Conservation (phyloP, 2,888 invertebrate species). For the Fragum sueziense region DNA sequence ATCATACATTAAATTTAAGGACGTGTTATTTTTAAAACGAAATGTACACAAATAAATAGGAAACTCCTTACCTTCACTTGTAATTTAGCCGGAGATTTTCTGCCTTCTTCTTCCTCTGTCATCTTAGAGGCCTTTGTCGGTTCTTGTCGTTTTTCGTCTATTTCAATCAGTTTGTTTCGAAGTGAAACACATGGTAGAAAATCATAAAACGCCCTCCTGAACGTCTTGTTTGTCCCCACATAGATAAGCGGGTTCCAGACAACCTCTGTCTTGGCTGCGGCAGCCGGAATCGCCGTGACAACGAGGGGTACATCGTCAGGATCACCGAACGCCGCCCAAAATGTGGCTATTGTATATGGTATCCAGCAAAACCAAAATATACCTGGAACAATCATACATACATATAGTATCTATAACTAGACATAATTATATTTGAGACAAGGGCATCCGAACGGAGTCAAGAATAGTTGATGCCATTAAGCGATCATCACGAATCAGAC, state of each 20-base stretch:
- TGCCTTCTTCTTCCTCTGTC: not conserved
- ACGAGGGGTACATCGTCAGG: constrained; percentile 57
- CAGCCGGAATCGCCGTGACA: constrained; percentile 65
- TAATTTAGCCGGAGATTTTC: not conserved
- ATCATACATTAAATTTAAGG: no score
- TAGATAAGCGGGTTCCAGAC: constrained; percentile 77
- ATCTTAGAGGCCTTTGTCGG: not conserved
- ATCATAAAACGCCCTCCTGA: constrained; percentile 65
- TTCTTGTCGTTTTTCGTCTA: not conserved
- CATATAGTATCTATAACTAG: no score
- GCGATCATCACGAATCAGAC: no score
- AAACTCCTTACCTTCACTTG: not conserved
- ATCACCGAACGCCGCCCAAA: constrained; percentile 68
- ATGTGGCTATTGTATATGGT: constrained; percentile 74
- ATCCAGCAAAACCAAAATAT: constrained; percentile 71
- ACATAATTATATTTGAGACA: no score
- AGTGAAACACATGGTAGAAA: constrained; percentile 52
- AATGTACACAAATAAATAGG: no score
- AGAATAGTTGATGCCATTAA: no score
- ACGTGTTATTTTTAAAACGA: no score
- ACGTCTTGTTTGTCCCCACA: constrained; percentile 71
- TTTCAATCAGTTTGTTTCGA: not conserved
- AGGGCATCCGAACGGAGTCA: no score
- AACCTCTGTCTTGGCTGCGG: constrained; percentile 70
- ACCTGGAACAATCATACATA: no score